These are phyloP conservation scores for Lissocephala sabroskyi DNA, from an alignment of 2,888 invertebrate species.

Conservation along the genomic window DNA sequence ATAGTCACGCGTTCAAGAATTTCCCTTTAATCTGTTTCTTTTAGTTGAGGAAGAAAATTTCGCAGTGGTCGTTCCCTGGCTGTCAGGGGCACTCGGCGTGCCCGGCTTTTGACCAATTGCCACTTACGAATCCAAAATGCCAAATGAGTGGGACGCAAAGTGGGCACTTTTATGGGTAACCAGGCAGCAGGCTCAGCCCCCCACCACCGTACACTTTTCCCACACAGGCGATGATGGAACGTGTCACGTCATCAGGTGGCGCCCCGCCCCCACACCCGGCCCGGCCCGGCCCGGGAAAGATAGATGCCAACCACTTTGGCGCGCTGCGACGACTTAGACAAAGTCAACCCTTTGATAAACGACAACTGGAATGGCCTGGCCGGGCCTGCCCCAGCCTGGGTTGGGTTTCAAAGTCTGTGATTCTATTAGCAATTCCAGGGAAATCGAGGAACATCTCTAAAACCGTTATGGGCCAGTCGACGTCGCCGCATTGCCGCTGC, in stretches of 20 bases:
- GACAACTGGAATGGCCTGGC: slow-evolving; percentile 7
- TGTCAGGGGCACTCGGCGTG: too few relatives aligned
- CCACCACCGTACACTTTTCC: slow-evolving; percentile 28
- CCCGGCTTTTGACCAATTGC: too few relatives aligned
- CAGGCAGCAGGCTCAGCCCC: not conserved
- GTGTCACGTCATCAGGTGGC: slow-evolving; percentile 55
- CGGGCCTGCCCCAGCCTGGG: not conserved
- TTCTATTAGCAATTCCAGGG: slow-evolving; percentile 58
- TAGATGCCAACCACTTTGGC: not conserved
- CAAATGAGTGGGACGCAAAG: too few relatives aligned
- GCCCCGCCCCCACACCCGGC: not conserved
- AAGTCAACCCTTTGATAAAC: slow-evolving; percentile 57
- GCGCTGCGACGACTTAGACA: slow-evolving; percentile 32
- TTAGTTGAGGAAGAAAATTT: too few relatives aligned
- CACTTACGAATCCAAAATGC: too few relatives aligned
- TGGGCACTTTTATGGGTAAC: too few relatives aligned
- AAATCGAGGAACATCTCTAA: slow-evolving; percentile 51
- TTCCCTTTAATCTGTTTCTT: too few relatives aligned
- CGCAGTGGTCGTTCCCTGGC: too few relatives aligned
- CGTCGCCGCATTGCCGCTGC: too few relatives aligned
- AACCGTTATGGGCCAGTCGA: slow-evolving; percentile 45
- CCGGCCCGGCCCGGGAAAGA: not conserved
- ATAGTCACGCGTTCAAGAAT: too few relatives aligned
- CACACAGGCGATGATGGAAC: slow-evolving; percentile 46
- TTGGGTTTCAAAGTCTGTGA: slow-evolving; percentile 30